A percentile compares a stretch with the other conserved stretches of the same genome.
These are phyloP conservation scores for pig (Sus scrofa) DNA, from an alignment of 2,113 vertebrate genomes.

Conservation along the genomic window DNA sequence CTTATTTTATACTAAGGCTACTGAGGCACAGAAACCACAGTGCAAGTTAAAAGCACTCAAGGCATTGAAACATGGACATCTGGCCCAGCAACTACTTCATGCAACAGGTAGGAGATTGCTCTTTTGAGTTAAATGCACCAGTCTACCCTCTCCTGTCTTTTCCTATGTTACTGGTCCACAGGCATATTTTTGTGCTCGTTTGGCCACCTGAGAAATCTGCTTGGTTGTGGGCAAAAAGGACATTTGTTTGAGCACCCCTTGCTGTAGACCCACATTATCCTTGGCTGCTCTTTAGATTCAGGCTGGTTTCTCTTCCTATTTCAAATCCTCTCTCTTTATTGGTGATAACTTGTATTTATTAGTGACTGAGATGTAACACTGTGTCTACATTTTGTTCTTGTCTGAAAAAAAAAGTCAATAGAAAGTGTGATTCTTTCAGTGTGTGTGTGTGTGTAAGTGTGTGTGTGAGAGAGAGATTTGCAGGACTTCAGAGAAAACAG, in stretches of 20 bases:
- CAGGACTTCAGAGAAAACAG: not conserved
- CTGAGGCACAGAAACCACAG: not conserved
- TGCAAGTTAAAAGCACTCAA: not conserved
- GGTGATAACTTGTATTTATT: not conserved
- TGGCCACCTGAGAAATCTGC: not conserved
- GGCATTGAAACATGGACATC: not conserved
- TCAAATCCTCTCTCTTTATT: not conserved
- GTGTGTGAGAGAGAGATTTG: not conserved
- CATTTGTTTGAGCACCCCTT: not conserved
- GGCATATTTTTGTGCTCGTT: not conserved
- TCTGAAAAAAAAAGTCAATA: not conserved
- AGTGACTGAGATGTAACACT: not conserved
- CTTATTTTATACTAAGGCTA: not conserved
- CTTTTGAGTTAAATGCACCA: not conserved
- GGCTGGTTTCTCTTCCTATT: not conserved
- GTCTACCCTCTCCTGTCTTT: not conserved
- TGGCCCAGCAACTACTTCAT: not conserved
- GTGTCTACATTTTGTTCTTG: not conserved
- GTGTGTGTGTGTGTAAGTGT: too few species aligned
- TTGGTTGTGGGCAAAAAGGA: not conserved
- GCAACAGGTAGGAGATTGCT: not conserved
- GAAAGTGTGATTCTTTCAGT: not conserved
- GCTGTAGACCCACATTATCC: not conserved
- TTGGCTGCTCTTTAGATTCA: not conserved
- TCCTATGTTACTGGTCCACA: not conserved